phyloP scores from a whole-genome alignment of 2,113 vertebrate species.

The Pachypanchax playfairii region DNA sequence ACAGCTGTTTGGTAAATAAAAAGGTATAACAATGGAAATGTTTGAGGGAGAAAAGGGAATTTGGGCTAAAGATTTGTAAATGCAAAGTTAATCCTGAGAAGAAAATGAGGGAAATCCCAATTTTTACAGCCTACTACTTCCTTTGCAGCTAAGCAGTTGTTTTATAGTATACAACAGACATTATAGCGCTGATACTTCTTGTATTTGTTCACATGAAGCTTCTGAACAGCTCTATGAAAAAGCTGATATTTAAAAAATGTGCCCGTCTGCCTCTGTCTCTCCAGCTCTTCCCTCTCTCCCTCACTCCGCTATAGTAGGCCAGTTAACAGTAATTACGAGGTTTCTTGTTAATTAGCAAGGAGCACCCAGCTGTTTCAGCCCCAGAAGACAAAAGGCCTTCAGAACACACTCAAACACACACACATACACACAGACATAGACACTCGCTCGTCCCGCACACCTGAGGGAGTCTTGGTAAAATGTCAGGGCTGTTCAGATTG shows the following conservation, averaged over 20 bases:
- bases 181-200: neutral
- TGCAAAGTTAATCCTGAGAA: too few relatives aligned
- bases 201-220: neutral
- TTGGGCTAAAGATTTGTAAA: too few relatives aligned
- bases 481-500: slow-evolving; percentile 71
- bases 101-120: too few relatives aligned
- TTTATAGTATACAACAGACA: neutral
- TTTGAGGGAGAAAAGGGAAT: too few relatives aligned
- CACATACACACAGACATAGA: slow-evolving; percentile 29
- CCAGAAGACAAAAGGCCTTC: slow-evolving; percentile 71
- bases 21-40: too few relatives aligned
- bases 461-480: slow-evolving; percentile 66
- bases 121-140: too few relatives aligned
- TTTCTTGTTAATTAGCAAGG: slow-evolving; percentile 74
- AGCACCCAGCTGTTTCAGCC: slow-evolving; percentile 77
- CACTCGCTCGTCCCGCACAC: slow-evolving; percentile 39
- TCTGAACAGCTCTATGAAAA: neutral
- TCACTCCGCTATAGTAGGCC: slow-evolving; percentile 61
- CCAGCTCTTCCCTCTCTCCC: slow-evolving; percentile 23
- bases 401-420: slow-evolving; percentile 35
- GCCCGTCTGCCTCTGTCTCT: slow-evolving; percentile 32
- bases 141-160: too few relatives aligned
- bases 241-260: slow-evolving; percentile 23
- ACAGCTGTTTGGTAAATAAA: too few relatives aligned
- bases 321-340: slow-evolving; percentile 76